These are phyloP conservation scores for Apus apus DNA, from an alignment of 2,113 vertebrate species.

Conservation along the genomic window DNA sequence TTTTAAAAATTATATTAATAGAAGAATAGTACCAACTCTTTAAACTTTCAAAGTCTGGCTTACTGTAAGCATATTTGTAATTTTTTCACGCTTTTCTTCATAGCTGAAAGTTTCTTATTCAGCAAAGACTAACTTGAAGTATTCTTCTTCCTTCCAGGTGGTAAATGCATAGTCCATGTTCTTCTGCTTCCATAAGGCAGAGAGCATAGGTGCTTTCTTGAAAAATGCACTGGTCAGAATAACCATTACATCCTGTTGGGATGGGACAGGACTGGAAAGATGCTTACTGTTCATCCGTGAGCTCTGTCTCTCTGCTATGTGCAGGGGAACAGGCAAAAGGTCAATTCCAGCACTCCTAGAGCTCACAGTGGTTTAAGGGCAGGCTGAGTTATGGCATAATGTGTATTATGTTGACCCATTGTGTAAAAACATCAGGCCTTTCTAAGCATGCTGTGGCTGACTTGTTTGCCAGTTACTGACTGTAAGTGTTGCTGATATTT, in stretches of 20 bases:
- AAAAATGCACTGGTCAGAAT: neutral
- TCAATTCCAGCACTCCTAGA: neutral
- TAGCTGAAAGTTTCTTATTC: neutral
- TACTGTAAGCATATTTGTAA: neutral
- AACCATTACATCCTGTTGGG: neutral
- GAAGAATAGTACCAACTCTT: neutral
- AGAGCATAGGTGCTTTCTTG: neutral
- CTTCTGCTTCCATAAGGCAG: neutral
- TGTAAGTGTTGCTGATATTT: neutral
- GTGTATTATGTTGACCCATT: rapidly evolving
- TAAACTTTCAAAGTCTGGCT: neutral
- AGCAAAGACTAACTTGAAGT: neutral
- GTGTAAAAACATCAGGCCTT: neutral
- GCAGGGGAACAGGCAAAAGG: neutral
- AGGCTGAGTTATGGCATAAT: neutral
- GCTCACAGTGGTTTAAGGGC: neutral
- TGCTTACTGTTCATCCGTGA: rapidly evolving
- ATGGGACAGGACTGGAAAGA: neutral
- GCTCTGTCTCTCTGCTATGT: neutral
- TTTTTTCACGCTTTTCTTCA: neutral
- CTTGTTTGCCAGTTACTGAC: neutral
- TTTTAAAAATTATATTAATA: neutral
- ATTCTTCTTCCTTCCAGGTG: neutral
- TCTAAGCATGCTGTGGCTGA: neutral
- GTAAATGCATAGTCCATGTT: neutral